Conservation (phyloP, 2,113 vertebrate genomes). For the Datnioides undecimradiatus region DNA sequence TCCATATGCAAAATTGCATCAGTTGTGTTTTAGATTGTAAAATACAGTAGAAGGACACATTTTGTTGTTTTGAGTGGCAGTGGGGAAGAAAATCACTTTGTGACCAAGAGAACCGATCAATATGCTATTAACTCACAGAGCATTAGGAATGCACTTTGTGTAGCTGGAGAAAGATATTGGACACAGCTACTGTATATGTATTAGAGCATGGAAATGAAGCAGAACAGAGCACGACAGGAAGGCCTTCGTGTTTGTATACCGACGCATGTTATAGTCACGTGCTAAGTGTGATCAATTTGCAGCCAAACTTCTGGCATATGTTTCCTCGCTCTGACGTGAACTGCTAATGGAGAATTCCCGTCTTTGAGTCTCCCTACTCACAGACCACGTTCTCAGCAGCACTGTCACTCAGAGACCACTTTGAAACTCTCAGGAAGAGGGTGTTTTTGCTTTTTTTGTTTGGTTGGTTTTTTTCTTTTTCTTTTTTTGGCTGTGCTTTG, state of each 20-base stretch:
- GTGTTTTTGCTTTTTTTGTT: no score
- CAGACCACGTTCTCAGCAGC: slow-evolving; percentile 6
- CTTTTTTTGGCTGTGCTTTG: not conserved
- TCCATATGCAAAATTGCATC: not conserved
- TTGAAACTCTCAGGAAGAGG: slow-evolving; percentile 20
- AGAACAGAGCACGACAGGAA: not conserved
- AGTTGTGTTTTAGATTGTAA: not conserved
- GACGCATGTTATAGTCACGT: not conserved
- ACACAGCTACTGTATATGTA: not conserved
- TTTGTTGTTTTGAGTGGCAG: not conserved
- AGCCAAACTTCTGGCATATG: not conserved
- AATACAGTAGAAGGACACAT: not conserved
- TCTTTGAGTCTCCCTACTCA: slow-evolving; percentile 22
- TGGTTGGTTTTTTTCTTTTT: not conserved
- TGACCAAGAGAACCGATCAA: not conserved
- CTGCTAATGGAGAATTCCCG: slow-evolving; percentile 41
- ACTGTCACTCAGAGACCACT: slow-evolving; percentile 25
- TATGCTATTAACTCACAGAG: slow-evolving; percentile 6
- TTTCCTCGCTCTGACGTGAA: not conserved
- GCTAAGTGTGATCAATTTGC: not conserved
- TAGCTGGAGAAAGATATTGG: not conserved
- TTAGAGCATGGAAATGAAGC: not conserved
- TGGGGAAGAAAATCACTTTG: not conserved
- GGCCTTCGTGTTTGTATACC: not conserved
- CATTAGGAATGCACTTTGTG: not conserved